phyloP scores from a whole-genome alignment of 2,113 vertebrate species.

The Tyto alba region DNA sequence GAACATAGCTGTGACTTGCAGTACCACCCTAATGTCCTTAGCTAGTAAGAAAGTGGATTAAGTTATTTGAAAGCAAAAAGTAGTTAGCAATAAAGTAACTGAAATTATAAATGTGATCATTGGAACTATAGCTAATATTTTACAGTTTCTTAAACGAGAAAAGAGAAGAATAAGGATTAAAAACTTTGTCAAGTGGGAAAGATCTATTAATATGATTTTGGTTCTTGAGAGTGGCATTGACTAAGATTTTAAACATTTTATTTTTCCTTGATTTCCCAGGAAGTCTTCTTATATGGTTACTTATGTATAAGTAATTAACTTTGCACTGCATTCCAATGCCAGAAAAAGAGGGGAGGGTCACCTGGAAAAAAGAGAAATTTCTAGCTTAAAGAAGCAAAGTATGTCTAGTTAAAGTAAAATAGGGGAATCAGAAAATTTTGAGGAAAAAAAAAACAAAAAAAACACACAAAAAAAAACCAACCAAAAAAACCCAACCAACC shows the following conservation, averaged over 20 bases:
- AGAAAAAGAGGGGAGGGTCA: slow-evolving; percentile 7
- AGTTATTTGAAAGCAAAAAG: neutral
- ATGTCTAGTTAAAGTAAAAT: slow-evolving; percentile 2
- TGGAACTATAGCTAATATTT: neutral
- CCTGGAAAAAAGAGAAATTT: slow-evolving; percentile 7
- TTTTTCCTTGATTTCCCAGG: neutral
- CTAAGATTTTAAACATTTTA: neutral
- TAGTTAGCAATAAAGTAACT: neutral
- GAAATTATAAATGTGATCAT: neutral
- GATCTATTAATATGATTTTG: neutral
- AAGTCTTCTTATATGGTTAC: neutral
- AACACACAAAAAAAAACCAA: no score
- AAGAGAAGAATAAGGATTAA: neutral
- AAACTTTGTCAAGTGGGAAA: neutral
- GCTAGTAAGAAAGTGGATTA: neutral
- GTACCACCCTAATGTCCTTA: neutral
- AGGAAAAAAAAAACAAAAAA: neutral
- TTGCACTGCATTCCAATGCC: neutral
- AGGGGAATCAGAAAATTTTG: slow-evolving; percentile 11
- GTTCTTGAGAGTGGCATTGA: neutral
- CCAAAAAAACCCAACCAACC: neutral
- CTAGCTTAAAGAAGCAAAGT: neutral
- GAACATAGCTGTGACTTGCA: neutral
- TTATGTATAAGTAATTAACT: neutral
- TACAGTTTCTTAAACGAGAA: neutral